A percentile compares a stretch with the other conserved stretches of the same genome.
Evolutionary conservation across 2,113 vertebrate genomes (phyloP).

Genomic region (Salvelinus namaycush): DNA sequence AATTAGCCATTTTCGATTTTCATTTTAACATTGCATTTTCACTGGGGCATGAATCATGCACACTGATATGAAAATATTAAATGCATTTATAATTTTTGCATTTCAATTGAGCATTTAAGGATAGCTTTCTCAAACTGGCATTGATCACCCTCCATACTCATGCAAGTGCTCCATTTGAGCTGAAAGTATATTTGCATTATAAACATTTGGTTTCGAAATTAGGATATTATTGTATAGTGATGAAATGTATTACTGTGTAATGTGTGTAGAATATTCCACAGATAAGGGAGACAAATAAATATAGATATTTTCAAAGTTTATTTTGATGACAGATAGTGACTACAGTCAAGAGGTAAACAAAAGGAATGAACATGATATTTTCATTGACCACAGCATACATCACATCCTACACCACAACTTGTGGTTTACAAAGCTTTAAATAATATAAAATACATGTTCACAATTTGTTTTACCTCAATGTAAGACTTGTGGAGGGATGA

Average conservation of each 20-base stretch:
- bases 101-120: too few relatives aligned
- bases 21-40: too few relatives aligned
- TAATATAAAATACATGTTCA: constrained; percentile 25
- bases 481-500: constrained; percentile 23
- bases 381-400: constrained; percentile 59
- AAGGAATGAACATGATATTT: constrained; percentile 65
- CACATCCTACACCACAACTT: constrained; percentile 31
- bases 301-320: constrained; percentile 62
- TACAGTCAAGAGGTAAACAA: constrained; percentile 56
- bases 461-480: constrained; percentile 29
- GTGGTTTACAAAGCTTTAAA: constrained; percentile 54
- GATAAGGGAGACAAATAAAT: constrained; percentile 17
- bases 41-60: too few relatives aligned
- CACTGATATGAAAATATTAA: too few relatives aligned
- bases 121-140: too few relatives aligned
- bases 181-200: neutral
- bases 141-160: too few relatives aligned
- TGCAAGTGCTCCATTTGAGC: too few relatives aligned
- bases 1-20: too few relatives aligned
- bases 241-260: neutral
- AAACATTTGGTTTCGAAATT: neutral
- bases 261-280: constrained; percentile 7
- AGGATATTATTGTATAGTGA: neutral
- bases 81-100: too few relatives aligned
- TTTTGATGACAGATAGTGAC: constrained; percentile 68